Percentiles rank a stretch among this genome's conserved stretches.
Conservation (phyloP, 2,797 vertebrate genomes). For the Arctocebus calabarensis region DNA sequence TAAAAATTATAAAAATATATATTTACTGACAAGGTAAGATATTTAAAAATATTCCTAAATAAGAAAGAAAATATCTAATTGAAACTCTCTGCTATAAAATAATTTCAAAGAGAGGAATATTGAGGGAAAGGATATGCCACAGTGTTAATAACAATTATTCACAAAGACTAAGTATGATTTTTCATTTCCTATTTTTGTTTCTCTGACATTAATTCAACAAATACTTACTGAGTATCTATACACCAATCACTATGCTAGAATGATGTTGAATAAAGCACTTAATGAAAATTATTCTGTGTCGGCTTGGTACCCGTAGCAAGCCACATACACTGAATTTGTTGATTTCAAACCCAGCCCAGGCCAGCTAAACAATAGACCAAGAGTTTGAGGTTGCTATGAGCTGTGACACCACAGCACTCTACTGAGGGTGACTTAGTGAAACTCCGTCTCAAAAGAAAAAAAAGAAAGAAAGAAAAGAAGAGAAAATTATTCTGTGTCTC, state of each 20-base stretch:
- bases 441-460: too few relatives aligned
- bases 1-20: neutral
- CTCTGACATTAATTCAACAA: neutral
- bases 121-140: neutral
- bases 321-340: too few relatives aligned
- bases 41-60: neutral
- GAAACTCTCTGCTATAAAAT: slow-evolving; percentile 19
- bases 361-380: too few relatives aligned
- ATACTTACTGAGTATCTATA: neutral
- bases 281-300: neutral
- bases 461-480: too few relatives aligned
- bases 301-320: too few relatives aligned
- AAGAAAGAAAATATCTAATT: neutral
- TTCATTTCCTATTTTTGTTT: neutral
- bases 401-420: too few relatives aligned
- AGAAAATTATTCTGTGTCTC: neutral
- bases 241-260: neutral
- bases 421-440: too few relatives aligned
- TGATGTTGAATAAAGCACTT: neutral
- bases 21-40: neutral
- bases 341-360: too few relatives aligned
- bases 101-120: neutral
- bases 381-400: too few relatives aligned
- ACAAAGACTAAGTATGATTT: neutral
- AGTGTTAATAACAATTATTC: neutral